Evolutionary conservation across 1,140 invertebrate species (phyloP).

Genomic region (Neodiprion fabricii): DNA sequence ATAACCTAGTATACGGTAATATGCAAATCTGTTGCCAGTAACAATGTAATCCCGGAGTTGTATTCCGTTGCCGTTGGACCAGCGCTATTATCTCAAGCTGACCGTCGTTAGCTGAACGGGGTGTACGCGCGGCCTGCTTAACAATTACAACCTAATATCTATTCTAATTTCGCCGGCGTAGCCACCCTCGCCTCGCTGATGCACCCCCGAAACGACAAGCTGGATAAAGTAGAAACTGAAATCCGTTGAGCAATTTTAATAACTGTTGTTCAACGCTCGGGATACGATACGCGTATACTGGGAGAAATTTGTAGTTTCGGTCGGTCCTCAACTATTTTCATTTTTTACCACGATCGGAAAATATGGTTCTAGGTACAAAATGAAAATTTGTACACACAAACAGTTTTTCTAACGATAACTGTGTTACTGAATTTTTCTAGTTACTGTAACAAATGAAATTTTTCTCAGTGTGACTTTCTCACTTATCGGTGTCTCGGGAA

Average conservation of each 20-base stretch:
- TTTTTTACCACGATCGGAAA: no score
- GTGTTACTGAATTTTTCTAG: no score
- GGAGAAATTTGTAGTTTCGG: background rate
- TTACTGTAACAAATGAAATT: no score
- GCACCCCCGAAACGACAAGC: background rate
- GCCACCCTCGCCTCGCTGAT: background rate
- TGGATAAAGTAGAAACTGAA: background rate
- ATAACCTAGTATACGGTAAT: no score
- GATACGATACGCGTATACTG: background rate
- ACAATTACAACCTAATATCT: constrained; percentile 18
- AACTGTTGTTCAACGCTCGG: background rate
- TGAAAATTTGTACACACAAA: no score
- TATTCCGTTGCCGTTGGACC: constrained; percentile 13
- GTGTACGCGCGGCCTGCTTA: constrained; percentile 19
- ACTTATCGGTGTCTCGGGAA: no score
- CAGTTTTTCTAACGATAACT: no score
- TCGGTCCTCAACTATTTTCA: background rate
- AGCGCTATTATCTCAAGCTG: constrained; percentile 26
- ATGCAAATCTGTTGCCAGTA: background rate
- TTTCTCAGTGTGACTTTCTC: no score
- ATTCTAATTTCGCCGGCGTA: background rate
- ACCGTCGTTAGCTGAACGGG: constrained; percentile 11
- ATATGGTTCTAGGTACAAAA: no score
- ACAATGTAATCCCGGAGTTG: background rate
- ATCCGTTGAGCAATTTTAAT: background rate